Conservation (phyloP, 2,113 vertebrate species). For the Rhadina sibilatrix region DNA sequence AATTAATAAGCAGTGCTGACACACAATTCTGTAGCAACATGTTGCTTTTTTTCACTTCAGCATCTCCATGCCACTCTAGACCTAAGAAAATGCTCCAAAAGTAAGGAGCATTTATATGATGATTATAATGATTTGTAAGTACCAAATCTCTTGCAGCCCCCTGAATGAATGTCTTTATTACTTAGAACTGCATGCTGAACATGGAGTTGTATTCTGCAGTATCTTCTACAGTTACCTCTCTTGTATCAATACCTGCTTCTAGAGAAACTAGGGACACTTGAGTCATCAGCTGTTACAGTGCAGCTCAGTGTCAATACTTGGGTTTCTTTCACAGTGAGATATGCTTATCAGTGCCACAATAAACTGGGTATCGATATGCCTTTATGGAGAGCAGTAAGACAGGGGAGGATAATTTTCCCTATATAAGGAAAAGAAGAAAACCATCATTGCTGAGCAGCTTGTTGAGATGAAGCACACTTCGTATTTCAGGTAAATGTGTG, state of each 20-base stretch:
- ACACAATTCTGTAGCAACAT: background rate
- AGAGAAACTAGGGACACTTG: background rate
- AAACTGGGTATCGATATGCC: background rate
- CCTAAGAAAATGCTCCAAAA: background rate
- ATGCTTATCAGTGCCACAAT: background rate
- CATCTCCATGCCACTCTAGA: background rate
- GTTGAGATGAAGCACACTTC: background rate
- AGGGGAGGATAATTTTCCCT: background rate
- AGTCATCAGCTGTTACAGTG: background rate
- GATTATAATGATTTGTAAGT: background rate
- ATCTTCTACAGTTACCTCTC: background rate
- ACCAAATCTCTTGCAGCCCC: background rate
- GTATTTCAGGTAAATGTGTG: rapidly evolving
- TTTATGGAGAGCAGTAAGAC: background rate
- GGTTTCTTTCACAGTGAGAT: background rate
- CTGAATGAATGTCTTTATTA: background rate
- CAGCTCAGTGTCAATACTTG: background rate
- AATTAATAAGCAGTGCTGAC: background rate
- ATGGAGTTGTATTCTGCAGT: background rate
- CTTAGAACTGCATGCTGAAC: background rate
- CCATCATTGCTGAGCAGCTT: background rate
- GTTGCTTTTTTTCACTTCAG: background rate
- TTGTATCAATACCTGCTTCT: background rate
- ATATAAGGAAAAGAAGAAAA: background rate
- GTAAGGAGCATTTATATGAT: background rate